Conservation (phyloP, 2,888 invertebrate species). For the Habrosyne pyritoides region DNA sequence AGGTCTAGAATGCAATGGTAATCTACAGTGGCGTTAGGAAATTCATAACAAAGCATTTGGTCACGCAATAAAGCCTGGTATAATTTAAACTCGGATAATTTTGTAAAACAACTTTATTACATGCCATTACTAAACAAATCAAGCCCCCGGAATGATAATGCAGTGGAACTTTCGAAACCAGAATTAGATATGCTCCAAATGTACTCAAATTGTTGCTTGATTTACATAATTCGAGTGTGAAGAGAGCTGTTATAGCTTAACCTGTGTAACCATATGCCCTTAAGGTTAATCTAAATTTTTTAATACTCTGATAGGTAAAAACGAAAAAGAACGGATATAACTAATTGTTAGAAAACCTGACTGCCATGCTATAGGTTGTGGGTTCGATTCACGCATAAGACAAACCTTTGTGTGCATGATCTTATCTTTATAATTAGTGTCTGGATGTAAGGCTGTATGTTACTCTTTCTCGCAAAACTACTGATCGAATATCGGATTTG, state of each 20-base stretch:
- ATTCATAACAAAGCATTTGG: conserved; percentile 10
- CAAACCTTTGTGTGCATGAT: too few relatives aligned
- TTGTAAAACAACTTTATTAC: conserved; percentile 24
- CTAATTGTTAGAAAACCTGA: too few relatives aligned
- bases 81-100: conserved; percentile 16
- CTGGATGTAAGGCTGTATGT: too few relatives aligned
- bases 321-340: not conserved
- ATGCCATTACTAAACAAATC: conserved; percentile 16
- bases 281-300: not conserved
- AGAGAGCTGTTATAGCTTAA: not conserved
- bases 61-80: conserved; percentile 9
- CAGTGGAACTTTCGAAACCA: conserved; percentile 11
- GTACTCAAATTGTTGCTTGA: conserved; percentile 4
- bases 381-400: too few relatives aligned
- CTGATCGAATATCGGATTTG: too few relatives aligned
- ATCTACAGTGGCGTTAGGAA: not conserved
- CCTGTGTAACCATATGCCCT: not conserved
- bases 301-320: not conserved
- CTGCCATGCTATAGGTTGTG: too few relatives aligned
- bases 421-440: too few relatives aligned
- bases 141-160: conserved; percentile 15
- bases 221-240: conserved; percentile 7
- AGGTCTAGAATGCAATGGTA: not conserved
- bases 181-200: conserved; percentile 12
- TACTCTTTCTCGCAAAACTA: not conserved